Evolutionary conservation across 1,140 invertebrate genomes (phyloP), one percentile per base, ranked within the genome.

Genomic region (Pteromalus puparum): DNA sequence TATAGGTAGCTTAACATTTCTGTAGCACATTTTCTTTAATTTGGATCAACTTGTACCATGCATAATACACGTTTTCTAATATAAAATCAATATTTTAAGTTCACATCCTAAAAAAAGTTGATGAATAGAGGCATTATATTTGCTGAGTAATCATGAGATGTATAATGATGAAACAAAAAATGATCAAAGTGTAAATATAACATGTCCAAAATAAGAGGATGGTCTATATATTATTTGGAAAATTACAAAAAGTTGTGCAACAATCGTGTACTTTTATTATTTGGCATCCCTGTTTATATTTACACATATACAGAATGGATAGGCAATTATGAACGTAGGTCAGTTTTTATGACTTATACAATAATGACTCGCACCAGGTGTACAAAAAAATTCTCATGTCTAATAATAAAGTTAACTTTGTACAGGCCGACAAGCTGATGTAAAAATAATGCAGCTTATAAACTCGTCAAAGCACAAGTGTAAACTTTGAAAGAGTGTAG

Each of bases 401-500:
- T 61, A 61, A 61, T 61, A n/a, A 61, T 61, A 61, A 61, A 61
- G 53, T 61, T n/a, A n/a, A n/a, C 53, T 61, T n/a, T 61, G 3
- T 61, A 61, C 18, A n/a, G n/a, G 53, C 18, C 18, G 21, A 21
- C 12, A 61, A 61, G 1, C 46, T 48, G 46, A 48, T 48, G 18
- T 15, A 48, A 48, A 48, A 48, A 48, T 48, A 48, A 48, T 48
- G 13, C 46, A 18, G 46, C 46, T 48, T 15, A 48, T 48, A 18
- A 15, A 18, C 46, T 48, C 18, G 46, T 61, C 53, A 28, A 48
- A 61, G 21, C 26, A 61, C 2, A 61, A 18, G 30, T 61, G 15
- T 61, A 61, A 53, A 77, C 12, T 77, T 53, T 77, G 26, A 61
- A 77, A 77, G 18, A n/a, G 21, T n/a, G 4, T 7, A n/a, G 53